Evolutionary conservation across 2,797 vertebrate genomes (phyloP).

Genomic region (Furcifer pardalis): DNA sequence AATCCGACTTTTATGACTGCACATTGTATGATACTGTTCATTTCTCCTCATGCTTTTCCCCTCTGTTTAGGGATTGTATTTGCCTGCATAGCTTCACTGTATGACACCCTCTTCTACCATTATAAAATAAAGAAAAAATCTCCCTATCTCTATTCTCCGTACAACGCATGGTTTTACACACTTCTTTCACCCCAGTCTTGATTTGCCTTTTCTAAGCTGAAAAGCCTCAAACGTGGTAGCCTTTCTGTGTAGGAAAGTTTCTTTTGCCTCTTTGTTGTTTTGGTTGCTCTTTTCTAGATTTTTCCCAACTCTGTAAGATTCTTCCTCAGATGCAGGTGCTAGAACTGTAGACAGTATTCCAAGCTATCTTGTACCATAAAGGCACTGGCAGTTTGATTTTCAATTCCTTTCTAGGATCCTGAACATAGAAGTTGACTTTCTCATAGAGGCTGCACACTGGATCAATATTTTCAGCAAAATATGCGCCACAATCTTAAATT

Average conservation of each 20-base stretch:
- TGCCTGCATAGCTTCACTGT: too few species aligned
- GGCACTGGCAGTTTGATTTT: not conserved
- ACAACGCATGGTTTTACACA: too few species aligned
- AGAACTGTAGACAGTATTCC: not conserved
- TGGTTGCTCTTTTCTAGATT: not conserved
- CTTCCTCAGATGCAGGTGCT: not conserved
- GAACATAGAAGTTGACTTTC: not conserved
- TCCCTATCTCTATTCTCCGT: too few species aligned
- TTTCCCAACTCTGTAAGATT: not conserved
- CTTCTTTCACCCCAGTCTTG: too few species aligned
- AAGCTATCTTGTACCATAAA: not conserved
- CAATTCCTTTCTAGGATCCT: not conserved
- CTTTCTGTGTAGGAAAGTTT: not conserved
- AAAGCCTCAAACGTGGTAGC: too few species aligned
- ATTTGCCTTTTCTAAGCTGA: too few species aligned
- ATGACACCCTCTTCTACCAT: too few species aligned
- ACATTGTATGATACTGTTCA: too few species aligned
- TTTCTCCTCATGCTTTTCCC: too few species aligned
- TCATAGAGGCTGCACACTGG: not conserved
- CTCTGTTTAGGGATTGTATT: too few species aligned
- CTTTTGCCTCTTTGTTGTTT: not conserved
- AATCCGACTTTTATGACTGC: too few species aligned
- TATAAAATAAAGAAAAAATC: too few species aligned
- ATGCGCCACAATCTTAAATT: not conserved
- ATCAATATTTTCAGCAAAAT: not conserved